A percentile compares a stretch with the other conserved stretches of the same genome.
Evolutionary conservation across 1,140 invertebrate genomes (phyloP).

Genomic region (Macrosteles quadrilineatus): DNA sequence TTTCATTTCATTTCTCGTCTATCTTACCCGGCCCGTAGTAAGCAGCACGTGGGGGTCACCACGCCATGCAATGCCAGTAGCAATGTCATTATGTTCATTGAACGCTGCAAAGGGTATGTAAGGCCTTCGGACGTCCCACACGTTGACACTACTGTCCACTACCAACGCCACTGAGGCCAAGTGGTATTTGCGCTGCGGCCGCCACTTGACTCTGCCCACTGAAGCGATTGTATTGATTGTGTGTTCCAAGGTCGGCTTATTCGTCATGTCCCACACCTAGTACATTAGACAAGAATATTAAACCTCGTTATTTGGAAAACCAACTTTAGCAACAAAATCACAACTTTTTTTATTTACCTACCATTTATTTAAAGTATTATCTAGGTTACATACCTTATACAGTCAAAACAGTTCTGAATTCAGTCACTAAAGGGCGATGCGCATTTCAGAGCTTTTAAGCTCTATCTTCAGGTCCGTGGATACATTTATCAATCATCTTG

Average conservation of each 20-base stretch:
- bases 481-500: too few relatives aligned
- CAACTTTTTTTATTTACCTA: too few relatives aligned
- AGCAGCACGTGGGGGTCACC: slow-evolving; percentile 81
- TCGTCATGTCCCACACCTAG: slow-evolving; percentile 82
- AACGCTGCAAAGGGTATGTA: slow-evolving; percentile 95
- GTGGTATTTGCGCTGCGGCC: slow-evolving; percentile 86
- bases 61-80: slow-evolving; percentile 88
- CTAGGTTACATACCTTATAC: too few relatives aligned
- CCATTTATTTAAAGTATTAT: too few relatives aligned
- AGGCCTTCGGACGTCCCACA: slow-evolving; percentile 93
- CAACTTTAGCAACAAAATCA: background rate
- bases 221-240: slow-evolving; percentile 94
- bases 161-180: slow-evolving; percentile 90
- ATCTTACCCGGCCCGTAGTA: slow-evolving; percentile 76
- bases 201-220: slow-evolving; percentile 91
- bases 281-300: too few relatives aligned
- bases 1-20: too few relatives aligned
- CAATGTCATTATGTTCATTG: slow-evolving; percentile 90
- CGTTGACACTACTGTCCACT: slow-evolving; percentile 90
- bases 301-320: too few relatives aligned
- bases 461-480: too few relatives aligned
- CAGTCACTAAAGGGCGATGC: too few relatives aligned
- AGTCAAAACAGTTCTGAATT: too few relatives aligned
- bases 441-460: too few relatives aligned
- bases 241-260: slow-evolving; percentile 76